Evolutionary conservation across 2,888 invertebrate genomes (phyloP).

Genomic region (Caenorhabditis angaria): DNA sequence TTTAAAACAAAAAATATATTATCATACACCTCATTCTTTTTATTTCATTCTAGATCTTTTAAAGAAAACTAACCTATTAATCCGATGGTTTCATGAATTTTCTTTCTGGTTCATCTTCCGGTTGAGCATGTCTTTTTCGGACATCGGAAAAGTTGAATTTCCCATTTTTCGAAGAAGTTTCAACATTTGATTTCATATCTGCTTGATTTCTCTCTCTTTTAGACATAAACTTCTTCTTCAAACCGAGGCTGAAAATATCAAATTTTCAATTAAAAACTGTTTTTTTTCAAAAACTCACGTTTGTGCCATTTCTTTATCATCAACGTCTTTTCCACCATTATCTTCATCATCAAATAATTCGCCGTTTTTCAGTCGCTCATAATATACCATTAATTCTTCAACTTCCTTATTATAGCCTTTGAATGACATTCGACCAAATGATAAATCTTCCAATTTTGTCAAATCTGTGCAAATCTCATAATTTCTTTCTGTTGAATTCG

Average conservation of each 20-base stretch:
- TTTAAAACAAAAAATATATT: too few relatives aligned
- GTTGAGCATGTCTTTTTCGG: slow-evolving; percentile 11
- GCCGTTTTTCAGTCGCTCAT: slow-evolving; percentile 48
- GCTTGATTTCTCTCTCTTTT: slow-evolving; percentile 28
- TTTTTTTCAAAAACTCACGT: slow-evolving; percentile 18
- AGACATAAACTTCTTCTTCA: slow-evolving; percentile 18
- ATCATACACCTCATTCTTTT: too few relatives aligned
- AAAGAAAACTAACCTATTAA: slow-evolving; percentile 3
- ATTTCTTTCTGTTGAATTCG: slow-evolving; percentile 7
- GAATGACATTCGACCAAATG: slow-evolving; percentile 87
- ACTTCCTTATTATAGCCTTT: slow-evolving; percentile 92
- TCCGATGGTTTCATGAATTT: slow-evolving; percentile 28
- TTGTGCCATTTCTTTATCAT: slow-evolving; percentile 56
- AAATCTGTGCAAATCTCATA: slow-evolving; percentile 36
- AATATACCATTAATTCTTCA: slow-evolving; percentile 75
- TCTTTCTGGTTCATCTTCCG: slow-evolving; percentile 18
- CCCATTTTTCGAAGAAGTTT: neutral
- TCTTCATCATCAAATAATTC: slow-evolving; percentile 46
- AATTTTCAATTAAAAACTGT: neutral
- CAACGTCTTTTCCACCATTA: slow-evolving; percentile 53
- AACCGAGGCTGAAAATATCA: slow-evolving; percentile 14
- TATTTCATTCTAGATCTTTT: too few relatives aligned
- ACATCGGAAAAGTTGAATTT: slow-evolving; percentile 20
- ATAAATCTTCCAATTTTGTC: slow-evolving; percentile 81
- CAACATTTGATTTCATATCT: slow-evolving; percentile 18